Evolutionary conservation across 2,113 vertebrate species (phyloP).

Genomic region (Ifrita kowaldi): DNA sequence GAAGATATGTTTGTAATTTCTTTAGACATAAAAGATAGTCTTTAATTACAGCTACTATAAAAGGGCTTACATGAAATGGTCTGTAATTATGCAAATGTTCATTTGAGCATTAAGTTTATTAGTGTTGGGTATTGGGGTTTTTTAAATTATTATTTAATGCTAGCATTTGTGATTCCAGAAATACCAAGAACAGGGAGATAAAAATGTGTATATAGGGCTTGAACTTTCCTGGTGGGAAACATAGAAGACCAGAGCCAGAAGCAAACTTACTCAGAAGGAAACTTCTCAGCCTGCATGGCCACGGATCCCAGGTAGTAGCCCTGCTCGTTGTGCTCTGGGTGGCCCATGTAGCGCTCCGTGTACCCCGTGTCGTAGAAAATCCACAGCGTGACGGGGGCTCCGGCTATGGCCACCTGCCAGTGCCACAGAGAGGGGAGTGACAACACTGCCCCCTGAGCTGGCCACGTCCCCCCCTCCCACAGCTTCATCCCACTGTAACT

Average conservation of each 20-base stretch:
- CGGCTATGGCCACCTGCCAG: slow-evolving; percentile 78
- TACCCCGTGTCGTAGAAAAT: slow-evolving; percentile 84
- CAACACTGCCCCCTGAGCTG: neutral
- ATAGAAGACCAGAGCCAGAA: neutral
- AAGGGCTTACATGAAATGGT: neutral
- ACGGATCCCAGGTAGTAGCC: slow-evolving; percentile 81
- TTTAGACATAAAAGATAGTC: slow-evolving; percentile 4
- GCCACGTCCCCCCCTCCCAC: neutral
- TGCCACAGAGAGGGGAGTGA: neutral
- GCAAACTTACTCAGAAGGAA: slow-evolving; percentile 80
- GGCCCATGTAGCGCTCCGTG: slow-evolving; percentile 82
- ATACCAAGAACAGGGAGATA: neutral
- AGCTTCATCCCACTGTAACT: neutral
- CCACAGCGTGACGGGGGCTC: slow-evolving; percentile 82
- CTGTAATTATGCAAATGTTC: slow-evolving; percentile 6
- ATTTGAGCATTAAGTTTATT: neutral
- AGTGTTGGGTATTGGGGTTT: neutral
- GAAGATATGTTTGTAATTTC: neutral
- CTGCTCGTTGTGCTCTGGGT: slow-evolving; percentile 81
- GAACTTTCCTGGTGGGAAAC: neutral
- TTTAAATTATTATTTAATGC: neutral
- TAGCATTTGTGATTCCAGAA: neutral
- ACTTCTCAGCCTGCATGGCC: slow-evolving; percentile 85
- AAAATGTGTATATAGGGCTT: rapidly evolving
- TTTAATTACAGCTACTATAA: neutral